Base-by-base conservation (phyloP, 2,113 vertebrate species). In the Melospiza melodia region DNA sequence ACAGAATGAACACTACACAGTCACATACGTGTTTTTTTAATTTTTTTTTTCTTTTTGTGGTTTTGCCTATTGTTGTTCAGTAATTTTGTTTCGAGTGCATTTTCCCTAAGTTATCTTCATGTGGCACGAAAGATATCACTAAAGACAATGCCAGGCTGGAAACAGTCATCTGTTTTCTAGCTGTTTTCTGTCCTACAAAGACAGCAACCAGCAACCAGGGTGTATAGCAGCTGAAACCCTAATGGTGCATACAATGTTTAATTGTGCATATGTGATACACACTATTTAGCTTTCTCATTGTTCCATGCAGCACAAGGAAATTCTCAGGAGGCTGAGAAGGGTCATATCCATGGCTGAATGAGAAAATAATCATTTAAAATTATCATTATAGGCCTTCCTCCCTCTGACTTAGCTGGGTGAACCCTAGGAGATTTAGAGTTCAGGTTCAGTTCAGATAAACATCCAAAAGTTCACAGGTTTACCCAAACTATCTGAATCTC, bases 401-500 rank as follows among this genome's bases (percentile, higher is more conserved):
- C 87, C 95, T 89, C 86, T 94, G 93, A 80, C 92, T 95, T 95
- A 74, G 51, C 85, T 72, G 78, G 43, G 77, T 91, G 75, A 96
- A 95, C 86, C 63, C 87, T 93, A 57, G 73, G 93, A 96, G 92
- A 93, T 91, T 95, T 68, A 94, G 92, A 97, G 95, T 97, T 97
- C 96, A 97, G 84, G 87, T 95, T 97, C 94, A 97, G 96, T 97
- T 97, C 94, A 96, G 80, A 95, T 93, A 96, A 97, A 97, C 95
- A 97, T 95, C 61, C 93, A 90, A 93, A 93, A 95, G 96, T 97
- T 96, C 93, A 96, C 81, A 79, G 90, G 95, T 87, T 94, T 94
- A 96, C 82, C 80, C 90, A 95, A 95, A 90, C 78, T 75, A 79
- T 94, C 57, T 78, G 87, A 96, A 84, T 77, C 92, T 94, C 95